A percentile compares a stretch with the other conserved stretches of the same genome.
These are phyloP conservation scores for Euleptes europaea DNA, from an alignment of 2,113 vertebrate genomes.

Conservation along the genomic window DNA sequence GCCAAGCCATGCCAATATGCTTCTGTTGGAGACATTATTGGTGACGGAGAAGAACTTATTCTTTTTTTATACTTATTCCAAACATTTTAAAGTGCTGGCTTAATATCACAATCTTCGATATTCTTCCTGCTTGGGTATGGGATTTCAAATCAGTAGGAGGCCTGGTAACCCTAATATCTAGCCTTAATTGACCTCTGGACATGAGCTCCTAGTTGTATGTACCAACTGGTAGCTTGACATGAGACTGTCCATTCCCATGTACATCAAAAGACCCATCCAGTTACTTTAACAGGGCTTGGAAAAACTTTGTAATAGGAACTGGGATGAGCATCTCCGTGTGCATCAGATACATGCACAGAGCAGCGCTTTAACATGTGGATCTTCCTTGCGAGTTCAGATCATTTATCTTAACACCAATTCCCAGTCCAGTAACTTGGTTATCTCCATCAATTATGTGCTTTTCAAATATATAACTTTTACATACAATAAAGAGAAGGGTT, in stretches of 20 bases:
- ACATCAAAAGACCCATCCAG: not conserved
- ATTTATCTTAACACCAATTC: conserved; percentile 4
- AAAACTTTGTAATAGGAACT: conserved; percentile 16
- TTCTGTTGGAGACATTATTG: too few species aligned
- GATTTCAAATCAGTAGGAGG: too few species aligned
- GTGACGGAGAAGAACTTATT: too few species aligned
- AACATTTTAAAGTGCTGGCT: too few species aligned
- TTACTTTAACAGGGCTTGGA: not conserved
- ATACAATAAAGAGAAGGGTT: not conserved
- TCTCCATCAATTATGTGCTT: not conserved
- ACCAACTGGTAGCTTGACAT: not conserved
- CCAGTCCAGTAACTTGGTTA: not conserved
- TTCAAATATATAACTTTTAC: not conserved
- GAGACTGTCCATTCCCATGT: not conserved
- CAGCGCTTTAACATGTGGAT: not conserved
- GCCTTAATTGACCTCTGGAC: not conserved
- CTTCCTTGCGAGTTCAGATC: conserved; percentile 1
- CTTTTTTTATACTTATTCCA: too few species aligned
- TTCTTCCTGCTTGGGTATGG: too few species aligned
- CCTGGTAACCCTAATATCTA: not conserved
- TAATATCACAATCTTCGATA: too few species aligned
- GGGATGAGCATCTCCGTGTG: not conserved
- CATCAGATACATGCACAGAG: not conserved
- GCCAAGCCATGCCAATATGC: too few species aligned
- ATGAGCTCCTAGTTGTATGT: not conserved